Conservation (phyloP, 2,888 invertebrate species). For the Theodoxus fluviatilis region DNA sequence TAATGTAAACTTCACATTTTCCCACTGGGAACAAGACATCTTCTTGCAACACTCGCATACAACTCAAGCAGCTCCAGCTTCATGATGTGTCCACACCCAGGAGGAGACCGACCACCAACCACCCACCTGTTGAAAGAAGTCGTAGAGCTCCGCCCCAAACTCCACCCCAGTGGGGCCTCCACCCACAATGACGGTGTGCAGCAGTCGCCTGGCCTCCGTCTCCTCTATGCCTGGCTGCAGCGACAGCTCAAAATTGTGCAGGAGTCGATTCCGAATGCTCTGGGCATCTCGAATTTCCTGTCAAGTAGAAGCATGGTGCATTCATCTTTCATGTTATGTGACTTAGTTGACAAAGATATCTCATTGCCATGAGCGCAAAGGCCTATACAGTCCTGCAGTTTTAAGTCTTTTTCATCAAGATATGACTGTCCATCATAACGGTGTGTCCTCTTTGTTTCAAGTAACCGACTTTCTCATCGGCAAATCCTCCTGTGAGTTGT, state of each 20-base stretch:
- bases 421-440: no score
- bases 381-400: no score
- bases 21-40: no score
- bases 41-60: no score
- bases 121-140: constrained; percentile 63
- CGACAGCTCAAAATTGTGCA: constrained; percentile 65
- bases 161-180: constrained; percentile 68
- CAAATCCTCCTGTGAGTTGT: no score
- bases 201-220: constrained; percentile 57
- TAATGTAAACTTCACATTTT: no score
- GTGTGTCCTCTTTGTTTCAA: no score
- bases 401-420: no score
- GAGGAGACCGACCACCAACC: no score
- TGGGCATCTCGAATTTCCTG: constrained; percentile 66
- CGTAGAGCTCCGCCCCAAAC: constrained; percentile 67
- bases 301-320: not conserved
- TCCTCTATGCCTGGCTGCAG: constrained; percentile 55
- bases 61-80: not conserved
- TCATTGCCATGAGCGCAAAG: no score
- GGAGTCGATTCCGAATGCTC: constrained; percentile 59
- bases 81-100: not conserved
- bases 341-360: not conserved
- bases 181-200: constrained; percentile 66
- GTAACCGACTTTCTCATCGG: no score
- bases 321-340: not conserved